Conservation (phyloP, 64 coral and sea anemone species). For the Montipora sp. region DNA sequence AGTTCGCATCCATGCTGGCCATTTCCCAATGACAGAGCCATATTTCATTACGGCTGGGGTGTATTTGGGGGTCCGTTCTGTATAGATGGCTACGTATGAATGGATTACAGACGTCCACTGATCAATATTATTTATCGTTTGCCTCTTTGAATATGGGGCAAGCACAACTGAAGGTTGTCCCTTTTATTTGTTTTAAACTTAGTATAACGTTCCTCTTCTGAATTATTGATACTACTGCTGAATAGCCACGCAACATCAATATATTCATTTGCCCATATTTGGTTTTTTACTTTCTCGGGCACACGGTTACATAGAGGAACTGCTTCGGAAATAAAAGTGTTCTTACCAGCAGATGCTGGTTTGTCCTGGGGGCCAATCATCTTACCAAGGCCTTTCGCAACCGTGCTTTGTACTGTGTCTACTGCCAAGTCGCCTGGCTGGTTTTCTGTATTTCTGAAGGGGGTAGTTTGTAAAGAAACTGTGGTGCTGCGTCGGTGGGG, state of each 20-base stretch:
- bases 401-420: neutral
- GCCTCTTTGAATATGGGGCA: neutral
- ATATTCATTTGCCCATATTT: conserved; percentile 22
- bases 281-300: neutral
- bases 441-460: neutral
- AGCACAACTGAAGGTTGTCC: neutral
- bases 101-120: conserved; percentile 58
- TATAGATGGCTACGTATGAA: conserved; percentile 49
- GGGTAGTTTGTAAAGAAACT: too few relatives aligned
- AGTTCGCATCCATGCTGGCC: conserved; percentile 42
- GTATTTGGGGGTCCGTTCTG: neutral
- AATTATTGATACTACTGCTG: neutral
- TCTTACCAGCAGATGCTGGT: neutral
- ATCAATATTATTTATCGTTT: neutral
- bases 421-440: neutral
- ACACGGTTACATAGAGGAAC: neutral
- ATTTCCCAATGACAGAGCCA: conserved; percentile 28
- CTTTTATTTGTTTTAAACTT: neutral
- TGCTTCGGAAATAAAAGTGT: neutral
- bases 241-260: neutral
- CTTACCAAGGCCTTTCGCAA: neutral
- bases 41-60: conserved; percentile 63
- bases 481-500: too few relatives aligned
- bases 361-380: neutral
- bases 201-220: neutral